Evolutionary conservation across 2,113 vertebrate species (phyloP).

Genomic region (Chionis minor): DNA sequence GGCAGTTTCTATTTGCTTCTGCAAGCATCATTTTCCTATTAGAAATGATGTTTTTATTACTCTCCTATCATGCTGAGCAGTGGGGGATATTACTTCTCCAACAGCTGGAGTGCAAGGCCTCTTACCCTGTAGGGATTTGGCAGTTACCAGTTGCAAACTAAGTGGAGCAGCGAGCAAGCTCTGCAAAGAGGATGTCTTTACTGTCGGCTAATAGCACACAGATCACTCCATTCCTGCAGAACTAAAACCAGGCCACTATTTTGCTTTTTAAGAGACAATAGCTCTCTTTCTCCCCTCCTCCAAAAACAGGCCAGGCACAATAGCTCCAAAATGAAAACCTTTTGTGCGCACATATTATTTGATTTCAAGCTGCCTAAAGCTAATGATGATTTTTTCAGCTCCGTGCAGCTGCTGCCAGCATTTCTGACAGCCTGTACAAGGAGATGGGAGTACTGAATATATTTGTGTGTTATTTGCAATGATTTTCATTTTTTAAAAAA

Average conservation of each 20-base stretch:
- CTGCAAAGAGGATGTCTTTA: conserved; percentile 49
- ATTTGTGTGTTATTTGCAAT: background rate
- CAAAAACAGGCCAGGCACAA: conserved; percentile 48
- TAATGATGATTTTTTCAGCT: conserved; percentile 47
- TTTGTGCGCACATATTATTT: conserved; percentile 19
- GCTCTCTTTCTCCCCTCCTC: conserved; percentile 44
- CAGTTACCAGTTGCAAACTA: conserved; percentile 48
- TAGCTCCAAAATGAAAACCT: conserved; percentile 65
- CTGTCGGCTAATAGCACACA: conserved; percentile 36
- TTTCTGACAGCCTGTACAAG: conserved; percentile 27
- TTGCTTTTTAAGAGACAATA: conserved; percentile 49
- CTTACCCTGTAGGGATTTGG: conserved; percentile 61
- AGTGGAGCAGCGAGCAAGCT: conserved; percentile 30
- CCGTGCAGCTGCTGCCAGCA: conserved; percentile 15
- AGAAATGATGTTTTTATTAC: conserved; percentile 64
- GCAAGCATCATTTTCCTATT: conserved; percentile 61
- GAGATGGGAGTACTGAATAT: background rate
- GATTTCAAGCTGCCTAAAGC: conserved; percentile 30
- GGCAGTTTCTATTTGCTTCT: conserved; percentile 12
- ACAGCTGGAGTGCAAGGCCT: conserved; percentile 63
- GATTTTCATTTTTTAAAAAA: background rate
- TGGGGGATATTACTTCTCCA: conserved; percentile 51
- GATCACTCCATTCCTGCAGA: conserved; percentile 26
- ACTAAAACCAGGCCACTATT: conserved; percentile 49
- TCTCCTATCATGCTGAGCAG: conserved; percentile 52